Evolutionary conservation across 2,888 invertebrate species (phyloP), one percentile per base, ranked within the genome.

Genomic region (Orchestes rusci): DNA sequence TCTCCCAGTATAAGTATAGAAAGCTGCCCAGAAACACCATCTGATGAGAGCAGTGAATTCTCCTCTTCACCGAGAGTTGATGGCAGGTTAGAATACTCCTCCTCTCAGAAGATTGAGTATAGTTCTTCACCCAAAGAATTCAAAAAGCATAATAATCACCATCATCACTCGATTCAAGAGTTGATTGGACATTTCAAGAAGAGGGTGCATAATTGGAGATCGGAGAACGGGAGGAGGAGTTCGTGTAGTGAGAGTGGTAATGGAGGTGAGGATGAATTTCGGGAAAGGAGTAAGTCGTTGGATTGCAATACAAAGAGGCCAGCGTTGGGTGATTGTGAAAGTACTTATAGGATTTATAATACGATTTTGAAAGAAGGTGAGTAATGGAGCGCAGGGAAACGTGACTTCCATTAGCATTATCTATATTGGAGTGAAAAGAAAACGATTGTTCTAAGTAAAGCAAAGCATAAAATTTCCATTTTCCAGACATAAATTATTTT

Each of bases 261-360:
- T 23, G 57, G 53, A 39, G 68, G 68, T 40, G 64, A 66, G 39
- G 73, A 67, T 50, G 74, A 71, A 62, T 88, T 87, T 61, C 73
- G 89, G 13, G 77, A 77, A 33, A 73, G 89, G 34, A 87, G 87
- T 30, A 86, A 86, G 62, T 87, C 87, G 36, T 70, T 88, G 55
- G 89, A 88, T 63, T 74, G 75, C 27, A 67, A 69, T 3, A 74
- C 73, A 41, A 68, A 75, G 35, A 67, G 75, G 37, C 55, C 54
- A n/a, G 68, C 75, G n/a, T 69, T 80, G n/a, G 76, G 77, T 48
- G 88, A 89, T 62, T 86, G 87, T 62, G 87, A 82, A 39, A 77
- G 85, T 5, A 88, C 87, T 3, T 89, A 89, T 63, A 76, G 79
- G 63, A 87, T 89, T 59, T 89, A 79, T 65, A 86, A 89, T 54